Base-by-base conservation (phyloP, 2,113 vertebrate species). In the Pavo muticus region DNA sequence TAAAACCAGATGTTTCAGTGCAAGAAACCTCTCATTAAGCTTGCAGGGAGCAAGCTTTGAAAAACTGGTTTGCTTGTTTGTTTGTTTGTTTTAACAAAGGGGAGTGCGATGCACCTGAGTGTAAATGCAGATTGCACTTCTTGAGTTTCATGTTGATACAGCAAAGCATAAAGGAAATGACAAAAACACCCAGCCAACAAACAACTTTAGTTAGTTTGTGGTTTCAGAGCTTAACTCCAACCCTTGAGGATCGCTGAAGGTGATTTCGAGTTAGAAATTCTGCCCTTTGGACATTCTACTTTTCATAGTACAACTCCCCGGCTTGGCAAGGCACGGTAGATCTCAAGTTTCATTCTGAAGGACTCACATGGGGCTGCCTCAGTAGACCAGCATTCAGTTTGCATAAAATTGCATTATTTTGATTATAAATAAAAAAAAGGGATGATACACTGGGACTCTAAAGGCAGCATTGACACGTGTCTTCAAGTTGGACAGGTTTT, bases 31-130 rank as follows among this genome's bases (percentile, higher is more conserved):
- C 94, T 95, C 93, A 95, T 95, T 90, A 92, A 45, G 23, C 48
- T 90, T 3, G 3, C 17, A 80, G 73, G 44, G 67, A 92, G 91
- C 4, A 61, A 88, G 83, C 57, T 95, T 91, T 86, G 93, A 93
- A 91, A 94, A 96, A 95, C 88, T 86, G 92, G 94, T 96, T 96
- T 92, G 39, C 92, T 83, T 91, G 75, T 93, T 94, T 95, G 93
- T 95, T 93, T 96, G 77, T 93, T 96, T 96, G 83, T 90, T 95
- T 96, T 64, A 80, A 95, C 86, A 87, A 93, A 92, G 76, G 76
- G 70, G 91, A 95, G 92, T 30, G 88, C 70, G 90, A 76, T 39
- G 76, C 93, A 95, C 93, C 95, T 95, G 93, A 88, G 76, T 94
- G 94, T 70, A 87, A 94, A 94, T 92, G 94, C 90, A 95, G 93